Conservation (phyloP, 2,113 vertebrate species). For the Ceyx margarethae region DNA sequence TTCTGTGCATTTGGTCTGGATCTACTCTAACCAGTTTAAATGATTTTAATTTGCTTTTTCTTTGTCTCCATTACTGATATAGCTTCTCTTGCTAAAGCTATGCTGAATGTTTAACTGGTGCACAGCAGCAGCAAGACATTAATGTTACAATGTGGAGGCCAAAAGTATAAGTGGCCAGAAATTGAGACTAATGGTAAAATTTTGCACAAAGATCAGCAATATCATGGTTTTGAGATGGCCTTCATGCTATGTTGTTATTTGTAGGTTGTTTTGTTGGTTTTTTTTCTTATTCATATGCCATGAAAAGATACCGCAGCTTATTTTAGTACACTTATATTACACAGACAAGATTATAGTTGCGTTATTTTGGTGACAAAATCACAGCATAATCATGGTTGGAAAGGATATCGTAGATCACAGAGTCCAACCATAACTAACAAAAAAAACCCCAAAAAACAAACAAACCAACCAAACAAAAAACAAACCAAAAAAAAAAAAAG, state of each 20-base stretch:
- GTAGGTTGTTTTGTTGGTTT: neutral
- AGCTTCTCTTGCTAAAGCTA: neutral
- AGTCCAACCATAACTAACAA: too few species aligned
- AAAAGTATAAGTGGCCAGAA: neutral
- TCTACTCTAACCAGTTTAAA: neutral
- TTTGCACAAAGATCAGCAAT: neutral
- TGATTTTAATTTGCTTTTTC: neutral
- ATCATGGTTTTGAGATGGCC: rapidly evolving
- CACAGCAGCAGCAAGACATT: neutral
- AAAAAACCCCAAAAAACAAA: too few species aligned
- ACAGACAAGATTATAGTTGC: neutral
- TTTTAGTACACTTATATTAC: neutral
- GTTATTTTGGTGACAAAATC: neutral
- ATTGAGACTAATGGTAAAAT: neutral
- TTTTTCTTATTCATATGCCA: neutral
- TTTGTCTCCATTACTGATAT: neutral
- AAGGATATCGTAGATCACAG: too few species aligned
- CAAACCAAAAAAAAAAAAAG: too few species aligned
- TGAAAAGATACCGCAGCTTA: rapidly evolving
- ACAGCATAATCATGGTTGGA: too few species aligned
- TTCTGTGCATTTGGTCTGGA: neutral
- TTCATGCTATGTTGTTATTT: neutral
- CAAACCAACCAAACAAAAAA: too few species aligned
- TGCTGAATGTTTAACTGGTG: neutral
- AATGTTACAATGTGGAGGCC: neutral